phyloP scores from a whole-genome alignment of 2,888 invertebrate genomes.

The Macropis europaea region DNA sequence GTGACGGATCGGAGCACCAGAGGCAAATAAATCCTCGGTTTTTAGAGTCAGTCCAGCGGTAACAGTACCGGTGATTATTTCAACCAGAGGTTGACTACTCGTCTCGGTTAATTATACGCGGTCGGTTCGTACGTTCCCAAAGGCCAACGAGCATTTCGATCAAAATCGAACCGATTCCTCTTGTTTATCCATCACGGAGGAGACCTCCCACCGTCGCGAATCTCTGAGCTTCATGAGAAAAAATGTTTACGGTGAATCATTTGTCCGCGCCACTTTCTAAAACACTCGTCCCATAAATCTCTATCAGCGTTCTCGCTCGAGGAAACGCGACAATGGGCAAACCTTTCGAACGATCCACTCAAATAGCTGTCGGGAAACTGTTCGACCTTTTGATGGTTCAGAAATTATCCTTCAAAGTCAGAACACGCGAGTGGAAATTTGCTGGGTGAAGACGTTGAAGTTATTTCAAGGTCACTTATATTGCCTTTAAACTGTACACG shows the following conservation, averaged over 20 bases:
- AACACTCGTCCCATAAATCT: slow-evolving; percentile 6
- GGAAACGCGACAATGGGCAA: neutral
- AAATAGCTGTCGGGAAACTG: too few species aligned
- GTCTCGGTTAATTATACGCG: slow-evolving; percentile 62
- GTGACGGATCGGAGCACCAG: neutral
- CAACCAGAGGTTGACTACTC: slow-evolving; percentile 65
- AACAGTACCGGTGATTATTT: slow-evolving; percentile 75
- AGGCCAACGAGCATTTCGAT: slow-evolving; percentile 3
- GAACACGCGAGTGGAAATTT: too few species aligned
- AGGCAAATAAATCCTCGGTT: neutral
- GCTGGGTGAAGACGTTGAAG: too few species aligned
- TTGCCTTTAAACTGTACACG: too few species aligned
- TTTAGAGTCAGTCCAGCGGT: slow-evolving; percentile 43
- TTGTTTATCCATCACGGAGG: neutral
- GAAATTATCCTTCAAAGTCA: too few species aligned
- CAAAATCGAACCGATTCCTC: neutral
- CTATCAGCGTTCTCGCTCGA: slow-evolving; percentile 3
- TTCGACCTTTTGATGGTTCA: too few species aligned
- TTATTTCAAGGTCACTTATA: too few species aligned
- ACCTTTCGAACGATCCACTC: neutral
- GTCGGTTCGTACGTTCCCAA: slow-evolving; percentile 40
- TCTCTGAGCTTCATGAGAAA: neutral
- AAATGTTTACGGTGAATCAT: neutral
- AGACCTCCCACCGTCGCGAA: neutral
- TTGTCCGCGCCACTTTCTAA: neutral